Conservation (phyloP, 2,797 vertebrate genomes). For the Brotula barbata region DNA sequence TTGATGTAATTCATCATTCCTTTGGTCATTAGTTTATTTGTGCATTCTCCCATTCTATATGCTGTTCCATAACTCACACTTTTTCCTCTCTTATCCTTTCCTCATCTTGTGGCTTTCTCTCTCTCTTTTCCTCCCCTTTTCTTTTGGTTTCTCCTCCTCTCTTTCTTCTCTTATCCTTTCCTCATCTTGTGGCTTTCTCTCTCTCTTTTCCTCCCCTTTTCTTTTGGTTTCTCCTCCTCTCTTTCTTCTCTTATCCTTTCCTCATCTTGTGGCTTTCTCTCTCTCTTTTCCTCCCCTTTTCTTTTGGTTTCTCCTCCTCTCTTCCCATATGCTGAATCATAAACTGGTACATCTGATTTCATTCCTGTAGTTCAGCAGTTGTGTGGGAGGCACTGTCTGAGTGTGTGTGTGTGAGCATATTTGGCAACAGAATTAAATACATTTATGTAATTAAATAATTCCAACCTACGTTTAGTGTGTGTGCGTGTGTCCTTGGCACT, state of each 20-base stretch:
- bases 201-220: no score
- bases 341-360: conserved; percentile 48
- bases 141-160: not conserved
- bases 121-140: no score
- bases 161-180: not conserved
- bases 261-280: no score
- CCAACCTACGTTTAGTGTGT: conserved; percentile 1
- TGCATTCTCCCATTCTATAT: not conserved
- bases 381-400: conserved; percentile 39
- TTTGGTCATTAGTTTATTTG: not conserved
- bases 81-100: not conserved
- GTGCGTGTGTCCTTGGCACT: not conserved
- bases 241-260: not conserved
- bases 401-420: conserved; percentile 13
- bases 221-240: not conserved
- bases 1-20: not conserved
- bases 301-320: not conserved
- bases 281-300: no score
- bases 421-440: conserved; percentile 7
- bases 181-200: no score
- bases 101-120: no score
- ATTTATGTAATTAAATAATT: conserved; percentile 32
- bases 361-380: conserved; percentile 29
- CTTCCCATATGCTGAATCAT: conserved; percentile 12
- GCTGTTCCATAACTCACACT: not conserved